Base-by-base conservation (phyloP, 2,113 vertebrate species). In the Laticauda laticaudata region DNA sequence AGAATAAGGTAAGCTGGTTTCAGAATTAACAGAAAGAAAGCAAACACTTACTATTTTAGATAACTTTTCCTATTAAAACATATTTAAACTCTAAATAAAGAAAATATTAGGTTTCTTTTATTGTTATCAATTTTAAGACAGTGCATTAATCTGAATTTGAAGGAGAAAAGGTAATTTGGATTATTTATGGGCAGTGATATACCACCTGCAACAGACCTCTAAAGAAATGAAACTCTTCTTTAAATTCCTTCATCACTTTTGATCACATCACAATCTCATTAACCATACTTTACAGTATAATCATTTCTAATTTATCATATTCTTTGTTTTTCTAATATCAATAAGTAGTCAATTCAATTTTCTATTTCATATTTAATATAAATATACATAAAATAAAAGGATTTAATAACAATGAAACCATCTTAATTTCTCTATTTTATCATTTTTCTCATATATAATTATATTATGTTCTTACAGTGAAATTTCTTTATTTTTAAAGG, bases 1-100 rank as follows among this genome's bases (percentile, higher is more conserved):
- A 99, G 97, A 99, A 99, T 96, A 99, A 99, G 98, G 99, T 93
- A 90, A 95, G 95, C 90, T 95, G 92, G 57, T n/a, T 91, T 45
- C 88, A 94, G 57, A n/a, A 90, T 45, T 89, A 94, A 59, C 59
- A 95, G 93, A 88, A 94, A 24, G 3, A 14, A 87, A 64, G n/a
- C 93, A 81, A 90, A 88, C 93, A 51, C 48, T 48, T 48, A 69
- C 86, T 18, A 26, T 86, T 87, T 51, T 61, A 51, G n/a, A 2
- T 23, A 61, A 51, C 12, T 89, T 95, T 94, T 48, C 57, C 75
- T 94, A 92, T 87, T 91, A 43, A 39, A 34, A 57, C 64, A 75
- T 92, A 88, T 91, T 91, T 55, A 64, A 3, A n/a, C 1, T 9
- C 3, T 48, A 90, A 69, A 94, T 29, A 48, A 56, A 54, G 23